phyloP scores from a whole-genome alignment of 2,113 vertebrate species.

The Bombycilla garrulus region DNA sequence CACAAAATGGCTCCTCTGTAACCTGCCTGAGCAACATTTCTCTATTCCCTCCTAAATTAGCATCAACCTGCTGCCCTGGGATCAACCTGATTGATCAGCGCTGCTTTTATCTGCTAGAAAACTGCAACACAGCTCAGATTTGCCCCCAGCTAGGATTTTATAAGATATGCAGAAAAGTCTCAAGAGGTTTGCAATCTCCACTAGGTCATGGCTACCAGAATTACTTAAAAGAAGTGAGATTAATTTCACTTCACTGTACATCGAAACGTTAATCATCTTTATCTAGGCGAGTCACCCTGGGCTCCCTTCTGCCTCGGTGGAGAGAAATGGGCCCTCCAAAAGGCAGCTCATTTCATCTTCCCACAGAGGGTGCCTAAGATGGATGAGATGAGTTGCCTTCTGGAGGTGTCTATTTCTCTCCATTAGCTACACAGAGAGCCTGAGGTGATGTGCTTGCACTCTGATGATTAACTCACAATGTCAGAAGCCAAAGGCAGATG shows the following conservation, averaged over 20 bases:
- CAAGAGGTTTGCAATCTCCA: neutral
- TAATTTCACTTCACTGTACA: neutral
- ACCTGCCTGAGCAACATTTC: neutral
- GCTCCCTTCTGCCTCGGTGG: neutral
- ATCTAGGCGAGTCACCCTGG: neutral
- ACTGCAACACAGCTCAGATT: neutral
- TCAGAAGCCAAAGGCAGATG: conserved; percentile 48
- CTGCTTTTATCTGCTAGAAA: neutral
- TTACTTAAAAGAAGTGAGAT: conserved; percentile 17
- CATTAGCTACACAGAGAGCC: conserved; percentile 30
- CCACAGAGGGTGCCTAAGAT: neutral
- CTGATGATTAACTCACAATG: conserved; percentile 38
- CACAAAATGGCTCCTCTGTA: neutral
- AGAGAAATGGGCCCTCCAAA: conserved; percentile 35
- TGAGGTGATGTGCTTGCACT: conserved; percentile 27
- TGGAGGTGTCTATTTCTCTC: conserved; percentile 41
- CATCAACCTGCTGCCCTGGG: neutral
- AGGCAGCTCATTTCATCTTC: neutral
- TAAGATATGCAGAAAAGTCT: neutral
- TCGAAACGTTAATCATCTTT: neutral
- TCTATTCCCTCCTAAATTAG: neutral
- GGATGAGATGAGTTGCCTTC: conserved; percentile 20
- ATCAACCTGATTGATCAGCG: neutral
- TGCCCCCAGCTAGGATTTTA: conserved; percentile 19
- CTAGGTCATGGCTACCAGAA: neutral